Percentiles rank a stretch among this genome's conserved stretches.
These are phyloP conservation scores for Dendrolimus punctatus DNA, from an alignment of 1,140 invertebrate genomes.

Conservation along the genomic window DNA sequence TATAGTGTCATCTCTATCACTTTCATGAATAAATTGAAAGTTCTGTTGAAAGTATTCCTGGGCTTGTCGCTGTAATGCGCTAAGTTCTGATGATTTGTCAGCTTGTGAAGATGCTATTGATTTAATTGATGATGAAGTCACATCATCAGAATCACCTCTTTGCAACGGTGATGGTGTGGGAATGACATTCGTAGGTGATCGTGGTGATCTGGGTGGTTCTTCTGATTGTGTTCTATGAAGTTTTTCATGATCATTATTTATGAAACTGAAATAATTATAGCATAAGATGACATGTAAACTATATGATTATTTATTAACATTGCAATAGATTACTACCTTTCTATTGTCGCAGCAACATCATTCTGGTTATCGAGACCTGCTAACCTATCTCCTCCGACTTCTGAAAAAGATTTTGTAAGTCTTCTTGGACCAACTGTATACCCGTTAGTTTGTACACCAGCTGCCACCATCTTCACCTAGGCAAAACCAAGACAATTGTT, in stretches of 20 bases:
- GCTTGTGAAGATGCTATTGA: slow-evolving; percentile 57
- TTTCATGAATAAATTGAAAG: slow-evolving; percentile 70
- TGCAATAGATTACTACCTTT: slow-evolving; percentile 35
- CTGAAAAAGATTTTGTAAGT: slow-evolving; percentile 88
- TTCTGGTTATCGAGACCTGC: slow-evolving; percentile 38
- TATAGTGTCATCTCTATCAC: slow-evolving; percentile 68
- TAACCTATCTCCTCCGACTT: slow-evolving; percentile 76
- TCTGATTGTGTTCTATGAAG: slow-evolving; percentile 87
- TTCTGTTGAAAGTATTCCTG: slow-evolving; percentile 72
- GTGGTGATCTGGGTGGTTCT: slow-evolving; percentile 82
- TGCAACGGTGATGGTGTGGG: slow-evolving; percentile 44
- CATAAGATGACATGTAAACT: too few relatives aligned
- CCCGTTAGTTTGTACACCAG: slow-evolving; percentile 91
- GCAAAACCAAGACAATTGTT: slow-evolving; percentile 6
- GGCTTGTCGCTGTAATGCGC: slow-evolving; percentile 53
- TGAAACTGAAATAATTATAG: slow-evolving; percentile 31
- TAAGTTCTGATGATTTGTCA: slow-evolving; percentile 63
- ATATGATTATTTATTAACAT: not conserved
- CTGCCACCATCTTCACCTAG: slow-evolving; percentile 89
- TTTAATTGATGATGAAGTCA: slow-evolving; percentile 58
- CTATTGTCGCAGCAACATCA: slow-evolving; percentile 42
- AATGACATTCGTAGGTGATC: slow-evolving; percentile 60
- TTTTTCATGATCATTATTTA: slow-evolving; percentile 79
- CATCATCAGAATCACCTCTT: slow-evolving; percentile 59
- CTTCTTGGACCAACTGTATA: slow-evolving; percentile 76